phyloP scores from a whole-genome alignment of 2,113 vertebrate species.

The Eira barbara region DNA sequence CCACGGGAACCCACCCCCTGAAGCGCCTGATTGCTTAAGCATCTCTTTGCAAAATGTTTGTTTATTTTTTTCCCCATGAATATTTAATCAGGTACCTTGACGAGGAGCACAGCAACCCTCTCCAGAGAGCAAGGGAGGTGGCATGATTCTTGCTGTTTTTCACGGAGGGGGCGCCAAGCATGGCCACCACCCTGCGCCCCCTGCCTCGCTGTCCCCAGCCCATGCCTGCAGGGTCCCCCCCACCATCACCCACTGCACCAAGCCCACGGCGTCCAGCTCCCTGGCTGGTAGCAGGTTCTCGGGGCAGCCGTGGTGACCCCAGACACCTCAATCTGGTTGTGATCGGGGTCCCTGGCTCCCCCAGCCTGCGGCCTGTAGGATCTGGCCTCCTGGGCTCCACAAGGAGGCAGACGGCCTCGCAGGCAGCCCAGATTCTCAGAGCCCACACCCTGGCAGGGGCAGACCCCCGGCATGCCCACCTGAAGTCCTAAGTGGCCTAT shows the following conservation, averaged over 20 bases:
- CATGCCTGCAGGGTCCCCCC: accelerated
- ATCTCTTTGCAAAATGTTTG: conserved; percentile 74
- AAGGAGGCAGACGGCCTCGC: too few relatives aligned
- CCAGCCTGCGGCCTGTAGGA: neutral
- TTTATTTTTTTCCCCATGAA: conserved; percentile 63
- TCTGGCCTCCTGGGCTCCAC: accelerated
- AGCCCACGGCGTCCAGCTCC: accelerated
- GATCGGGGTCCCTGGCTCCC: accelerated
- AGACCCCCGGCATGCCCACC: neutral
- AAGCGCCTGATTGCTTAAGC: conserved; percentile 68
- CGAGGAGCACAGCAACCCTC: conserved; percentile 28
- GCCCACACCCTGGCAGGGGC: neutral
- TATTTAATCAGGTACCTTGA: conserved; percentile 73
- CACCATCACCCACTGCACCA: neutral
- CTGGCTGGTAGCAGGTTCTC: neutral
- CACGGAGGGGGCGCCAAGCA: accelerated
- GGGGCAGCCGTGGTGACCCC: accelerated
- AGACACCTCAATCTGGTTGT: accelerated
- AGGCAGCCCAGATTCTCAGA: neutral
- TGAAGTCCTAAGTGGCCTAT: neutral
- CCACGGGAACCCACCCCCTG: conserved; percentile 28
- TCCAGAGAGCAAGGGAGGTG: conserved; percentile 30
- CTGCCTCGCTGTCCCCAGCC: neutral
- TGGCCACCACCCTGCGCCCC: accelerated
- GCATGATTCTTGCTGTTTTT: neutral